Evolutionary conservation across 1,140 invertebrate genomes (phyloP).

Genomic region (Agrilus planipennis): DNA sequence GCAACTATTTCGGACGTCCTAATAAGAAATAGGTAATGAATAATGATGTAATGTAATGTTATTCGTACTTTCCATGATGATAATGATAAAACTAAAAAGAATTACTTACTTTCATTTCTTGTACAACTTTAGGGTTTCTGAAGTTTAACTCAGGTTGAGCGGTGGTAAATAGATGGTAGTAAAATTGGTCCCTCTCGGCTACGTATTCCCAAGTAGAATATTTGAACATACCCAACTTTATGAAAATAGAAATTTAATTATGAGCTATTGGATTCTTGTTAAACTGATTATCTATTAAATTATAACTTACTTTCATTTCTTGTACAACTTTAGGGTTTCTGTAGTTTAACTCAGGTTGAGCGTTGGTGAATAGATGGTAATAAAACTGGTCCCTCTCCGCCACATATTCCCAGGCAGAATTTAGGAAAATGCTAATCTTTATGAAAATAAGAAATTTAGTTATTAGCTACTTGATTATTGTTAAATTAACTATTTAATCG

Average conservation of each 20-base stretch:
- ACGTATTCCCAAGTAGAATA: constrained; percentile 60
- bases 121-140: constrained; percentile 42
- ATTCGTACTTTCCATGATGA: too few species aligned
- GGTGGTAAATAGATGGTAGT: constrained; percentile 59
- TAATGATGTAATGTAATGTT: too few species aligned
- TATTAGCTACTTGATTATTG: too few species aligned
- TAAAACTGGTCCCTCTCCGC: constrained; percentile 55
- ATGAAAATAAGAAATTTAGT: too few species aligned
- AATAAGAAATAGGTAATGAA: too few species aligned
- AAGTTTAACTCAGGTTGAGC: constrained; percentile 67
- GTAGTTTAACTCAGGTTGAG: constrained; percentile 66
- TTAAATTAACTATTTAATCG: too few species aligned
- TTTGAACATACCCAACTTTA: constrained; percentile 43
- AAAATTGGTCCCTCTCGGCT: constrained; percentile 51
- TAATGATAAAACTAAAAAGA: constrained; percentile 15
- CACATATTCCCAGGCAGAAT: constrained; percentile 58
- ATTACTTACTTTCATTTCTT: constrained; percentile 45
- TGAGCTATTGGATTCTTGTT: too few species aligned
- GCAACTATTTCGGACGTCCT: too few species aligned
- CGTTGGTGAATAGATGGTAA: constrained; percentile 55
- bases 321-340: constrained; percentile 43
- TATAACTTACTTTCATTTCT: constrained; percentile 51
- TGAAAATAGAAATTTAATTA: too few species aligned
- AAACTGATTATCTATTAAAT: too few species aligned
- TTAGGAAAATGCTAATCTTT: constrained; percentile 46